Evolutionary conservation across 2,888 invertebrate species (phyloP).

Genomic region (Dasypogon diadema): DNA sequence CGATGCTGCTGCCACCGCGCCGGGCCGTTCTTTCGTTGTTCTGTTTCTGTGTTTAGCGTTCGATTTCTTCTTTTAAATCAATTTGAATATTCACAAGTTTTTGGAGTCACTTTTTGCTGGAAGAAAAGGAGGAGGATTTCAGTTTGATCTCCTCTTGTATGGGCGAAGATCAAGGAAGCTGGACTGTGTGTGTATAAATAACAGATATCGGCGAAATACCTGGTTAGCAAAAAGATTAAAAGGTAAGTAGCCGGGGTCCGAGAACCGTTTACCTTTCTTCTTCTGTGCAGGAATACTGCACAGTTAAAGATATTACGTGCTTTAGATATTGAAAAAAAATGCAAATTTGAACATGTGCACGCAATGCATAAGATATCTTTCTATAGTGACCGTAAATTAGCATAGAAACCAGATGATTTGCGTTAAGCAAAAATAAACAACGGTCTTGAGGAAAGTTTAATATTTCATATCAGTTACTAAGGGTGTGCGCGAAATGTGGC

Average conservation of each 20-base stretch:
- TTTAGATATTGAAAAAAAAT: constrained; percentile 53
- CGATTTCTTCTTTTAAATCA: constrained; percentile 26
- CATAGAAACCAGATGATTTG: constrained; percentile 55
- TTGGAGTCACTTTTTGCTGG: constrained; percentile 13
- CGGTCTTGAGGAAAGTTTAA: no score
- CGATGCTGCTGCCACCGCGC: not conserved
- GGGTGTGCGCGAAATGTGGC: no score
- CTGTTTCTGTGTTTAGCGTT: not conserved
- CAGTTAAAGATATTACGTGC: constrained; percentile 42
- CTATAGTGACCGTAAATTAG: constrained; percentile 56
- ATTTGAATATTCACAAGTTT: constrained; percentile 52
- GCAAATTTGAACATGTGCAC: constrained; percentile 57
- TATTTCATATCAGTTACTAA: no score
- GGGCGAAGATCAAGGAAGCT: not conserved
- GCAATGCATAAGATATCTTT: constrained; percentile 58
- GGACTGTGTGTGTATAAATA: not conserved
- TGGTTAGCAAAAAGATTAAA: constrained; percentile 4
- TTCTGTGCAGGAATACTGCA: constrained; percentile 49
- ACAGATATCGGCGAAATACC: constrained; percentile 2
- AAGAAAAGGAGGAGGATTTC: constrained; percentile 6
- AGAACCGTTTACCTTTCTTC: constrained; percentile 41
- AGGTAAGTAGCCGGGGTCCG: constrained; percentile 18
- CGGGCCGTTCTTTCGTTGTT: not conserved
- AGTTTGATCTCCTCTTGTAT: not conserved
- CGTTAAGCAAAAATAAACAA: constrained; percentile 40